Evolutionary conservation across 2,113 vertebrate genomes (phyloP).

Genomic region (Solea senegalensis): DNA sequence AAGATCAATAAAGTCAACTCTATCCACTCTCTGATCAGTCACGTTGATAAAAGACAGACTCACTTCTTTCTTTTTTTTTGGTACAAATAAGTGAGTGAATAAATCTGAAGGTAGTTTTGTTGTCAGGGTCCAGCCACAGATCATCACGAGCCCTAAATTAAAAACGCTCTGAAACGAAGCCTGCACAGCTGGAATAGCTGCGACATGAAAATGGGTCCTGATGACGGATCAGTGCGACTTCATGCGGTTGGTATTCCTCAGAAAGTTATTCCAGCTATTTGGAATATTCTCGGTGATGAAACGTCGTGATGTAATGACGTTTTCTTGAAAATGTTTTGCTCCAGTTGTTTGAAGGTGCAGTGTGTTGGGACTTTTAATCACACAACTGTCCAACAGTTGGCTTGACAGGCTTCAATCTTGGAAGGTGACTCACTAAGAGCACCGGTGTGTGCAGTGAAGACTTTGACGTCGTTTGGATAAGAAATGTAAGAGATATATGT

Average conservation of each 20-base stretch:
- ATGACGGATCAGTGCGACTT: slow-evolving; percentile 26
- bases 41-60: slow-evolving; percentile 28
- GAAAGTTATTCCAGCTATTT: slow-evolving; percentile 23
- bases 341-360: background rate
- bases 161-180: slow-evolving; percentile 23
- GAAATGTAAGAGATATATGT: too few species aligned
- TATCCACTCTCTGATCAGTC: slow-evolving; percentile 23
- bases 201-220: slow-evolving; percentile 7
- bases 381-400: too few species aligned
- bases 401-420: too few species aligned
- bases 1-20: slow-evolving; percentile 42
- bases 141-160: slow-evolving; percentile 40
- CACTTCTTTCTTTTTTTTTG: background rate
- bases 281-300: slow-evolving; percentile 26
- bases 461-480: too few species aligned
- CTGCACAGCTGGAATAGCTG: background rate
- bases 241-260: slow-evolving; percentile 5
- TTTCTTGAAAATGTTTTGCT: background rate
- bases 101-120: slow-evolving; percentile 31
- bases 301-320: background rate
- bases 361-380: background rate
- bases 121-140: slow-evolving; percentile 31
- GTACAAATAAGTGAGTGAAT: slow-evolving; percentile 12
- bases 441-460: too few species aligned
- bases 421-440: too few species aligned